Base-by-base conservation (phyloP, 2,888 invertebrate species). In the Sclerodermus sp. region DNA sequence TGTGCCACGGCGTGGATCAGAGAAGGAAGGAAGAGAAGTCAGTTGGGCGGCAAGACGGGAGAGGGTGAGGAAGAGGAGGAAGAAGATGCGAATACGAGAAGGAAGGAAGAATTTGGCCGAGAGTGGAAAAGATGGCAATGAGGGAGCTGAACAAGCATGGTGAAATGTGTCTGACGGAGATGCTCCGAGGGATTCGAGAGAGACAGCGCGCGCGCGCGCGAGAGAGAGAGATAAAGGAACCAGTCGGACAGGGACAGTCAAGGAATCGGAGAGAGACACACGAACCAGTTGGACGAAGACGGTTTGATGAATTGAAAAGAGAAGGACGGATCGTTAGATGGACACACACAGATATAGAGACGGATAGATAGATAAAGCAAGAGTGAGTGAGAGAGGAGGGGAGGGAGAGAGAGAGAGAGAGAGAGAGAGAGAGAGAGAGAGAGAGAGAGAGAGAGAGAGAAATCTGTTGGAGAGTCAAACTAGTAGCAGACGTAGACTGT, bases 371-470 rank as follows among this genome's bases (percentile, higher is more conserved):
- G 23, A 5, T 23, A 42, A 49, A 42, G 48, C 52, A 42, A 34
- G 43, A 49, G 49, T 48, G 43, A 38, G 45, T 36, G 45, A 45
- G 50, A 53, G 46, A 39, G 45, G 42, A 30, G 45, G 49, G 46
- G 47, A 51, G 40, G 42, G 42, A 14, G n/a, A 38, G 41, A 45
- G 44, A 45, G 49, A 38, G 15, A 41, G 37, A 53, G 16, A 43
- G 46, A 48, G 47, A 45, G 47, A 36, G 51, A 45, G 49, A 47
- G 46, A 36, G 53, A 51, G 46, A 48, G 42, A 51, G 55, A 53
- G 49, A 53, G 39, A 47, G 39, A 49, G 48, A 51, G 38, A 53
- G 55, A 55, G 54, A 53, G 51, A 57, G 57, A 57, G 44, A 52
- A 23, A 8, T 23, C 23, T 23, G 47, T 47, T 31, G 32, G 32